Conservation (phyloP, 2,888 invertebrate species). For the Luperina testacea region DNA sequence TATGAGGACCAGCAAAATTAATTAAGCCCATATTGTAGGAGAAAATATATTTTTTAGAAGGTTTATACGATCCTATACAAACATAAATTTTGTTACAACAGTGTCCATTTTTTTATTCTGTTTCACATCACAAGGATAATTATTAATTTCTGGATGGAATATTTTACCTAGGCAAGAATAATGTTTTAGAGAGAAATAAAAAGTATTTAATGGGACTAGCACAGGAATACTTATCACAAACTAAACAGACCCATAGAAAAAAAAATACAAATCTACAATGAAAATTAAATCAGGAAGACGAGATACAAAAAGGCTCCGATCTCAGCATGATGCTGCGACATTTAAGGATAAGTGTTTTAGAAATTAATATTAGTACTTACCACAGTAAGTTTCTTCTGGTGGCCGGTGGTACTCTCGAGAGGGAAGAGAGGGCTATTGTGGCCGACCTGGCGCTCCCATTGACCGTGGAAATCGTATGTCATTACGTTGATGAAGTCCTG, state of each 20-base stretch:
- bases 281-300: background rate
- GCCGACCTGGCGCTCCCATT: constrained; percentile 98
- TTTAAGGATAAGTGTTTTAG: background rate
- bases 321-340: background rate
- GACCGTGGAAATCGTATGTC: constrained; percentile 99
- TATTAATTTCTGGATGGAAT: background rate
- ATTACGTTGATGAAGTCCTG: constrained; percentile 97
- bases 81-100: constrained; percentile 25
- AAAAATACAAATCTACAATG: background rate
- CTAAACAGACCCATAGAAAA: background rate
- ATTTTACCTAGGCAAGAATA: background rate
- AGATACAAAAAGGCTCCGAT: background rate
- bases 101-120: background rate
- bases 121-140: constrained; percentile 2
- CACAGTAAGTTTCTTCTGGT: constrained; percentile 98
- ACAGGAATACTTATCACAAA: background rate
- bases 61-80: constrained; percentile 31
- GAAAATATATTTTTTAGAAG: constrained; percentile 7
- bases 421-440: constrained; percentile 98
- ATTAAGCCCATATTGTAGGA: constrained; percentile 17
- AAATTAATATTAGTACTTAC: constrained; percentile 85
- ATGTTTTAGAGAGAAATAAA: background rate
- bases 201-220: background rate
- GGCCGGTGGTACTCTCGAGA: constrained; percentile 96
- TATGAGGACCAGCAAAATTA: constrained; percentile 17